phyloP scores from a whole-genome alignment of 2,797 vertebrate species.

The Alcedo quadribrachys region DNA sequence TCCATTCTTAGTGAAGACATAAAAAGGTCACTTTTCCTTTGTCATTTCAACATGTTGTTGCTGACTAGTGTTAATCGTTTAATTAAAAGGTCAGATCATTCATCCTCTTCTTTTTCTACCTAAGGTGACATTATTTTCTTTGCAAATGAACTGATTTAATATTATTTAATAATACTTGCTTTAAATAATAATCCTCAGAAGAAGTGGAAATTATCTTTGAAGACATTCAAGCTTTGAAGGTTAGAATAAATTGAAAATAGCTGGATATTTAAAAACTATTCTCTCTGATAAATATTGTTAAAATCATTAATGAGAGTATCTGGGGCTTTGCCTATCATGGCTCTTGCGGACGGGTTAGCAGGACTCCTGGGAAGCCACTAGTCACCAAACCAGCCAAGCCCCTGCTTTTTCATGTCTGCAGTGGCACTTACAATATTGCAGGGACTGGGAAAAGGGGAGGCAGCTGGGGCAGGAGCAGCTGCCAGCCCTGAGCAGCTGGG shows the following conservation, averaged over 20 bases:
- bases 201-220: conserved; percentile 25
- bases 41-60: conserved; percentile 55
- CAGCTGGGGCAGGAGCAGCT: neutral
- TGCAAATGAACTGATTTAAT: conserved; percentile 53
- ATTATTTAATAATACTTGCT: conserved; percentile 60
- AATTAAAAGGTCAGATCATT: conserved; percentile 75
- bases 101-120: conserved; percentile 32
- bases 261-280: conserved; percentile 5
- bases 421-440: neutral
- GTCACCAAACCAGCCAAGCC: neutral
- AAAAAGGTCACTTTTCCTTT: conserved; percentile 70
- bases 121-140: conserved; percentile 69
- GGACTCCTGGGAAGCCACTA: neutral
- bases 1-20: conserved; percentile 58
- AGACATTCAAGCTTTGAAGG: conserved; percentile 37
- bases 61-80: conserved; percentile 69
- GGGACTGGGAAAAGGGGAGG: neutral
- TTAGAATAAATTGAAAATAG: conserved; percentile 50
- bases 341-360: neutral
- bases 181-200: conserved; percentile 53
- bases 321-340: neutral
- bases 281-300: conserved; percentile 25
- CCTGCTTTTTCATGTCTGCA: neutral
- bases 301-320: conserved; percentile 27
- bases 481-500: fast-evolving